These are phyloP conservation scores for Ciconia boyciana DNA, from an alignment of 2,113 vertebrate species.

Conservation along the genomic window DNA sequence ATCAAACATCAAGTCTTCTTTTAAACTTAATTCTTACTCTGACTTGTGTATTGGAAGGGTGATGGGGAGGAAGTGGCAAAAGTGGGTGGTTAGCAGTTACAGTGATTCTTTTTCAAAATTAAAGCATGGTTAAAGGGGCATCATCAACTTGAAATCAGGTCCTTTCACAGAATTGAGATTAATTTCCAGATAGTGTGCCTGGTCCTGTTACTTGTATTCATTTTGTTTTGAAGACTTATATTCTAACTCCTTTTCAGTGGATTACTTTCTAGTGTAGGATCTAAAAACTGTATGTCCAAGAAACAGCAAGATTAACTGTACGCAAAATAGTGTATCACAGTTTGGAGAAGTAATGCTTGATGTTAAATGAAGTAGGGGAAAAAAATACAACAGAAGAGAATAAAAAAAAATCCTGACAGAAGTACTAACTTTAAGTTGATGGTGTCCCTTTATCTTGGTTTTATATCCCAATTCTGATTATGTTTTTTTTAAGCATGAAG, in stretches of 20 bases:
- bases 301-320: not conserved
- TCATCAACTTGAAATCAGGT: slow-evolving; percentile 50
- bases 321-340: not conserved
- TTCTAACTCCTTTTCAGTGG: not conserved
- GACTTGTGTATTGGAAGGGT: slow-evolving; percentile 26
- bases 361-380: not conserved
- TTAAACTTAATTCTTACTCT: slow-evolving; percentile 4
- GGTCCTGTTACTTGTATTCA: not conserved
- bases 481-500: not conserved
- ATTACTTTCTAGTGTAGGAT: not conserved
- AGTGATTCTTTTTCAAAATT: not conserved
- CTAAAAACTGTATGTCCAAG: not conserved
- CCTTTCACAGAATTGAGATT: not conserved
- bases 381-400: not conserved
- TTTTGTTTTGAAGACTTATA: not conserved
- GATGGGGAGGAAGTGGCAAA: slow-evolving; percentile 24
- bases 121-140: slow-evolving; percentile 29
- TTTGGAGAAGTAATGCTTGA: not conserved
- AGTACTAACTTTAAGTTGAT: slow-evolving; percentile 38
- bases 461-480: not conserved
- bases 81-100: slow-evolving; percentile 12
- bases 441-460: slow-evolving; percentile 56
- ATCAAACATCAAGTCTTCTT: slow-evolving; percentile 27
- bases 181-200: not conserved
- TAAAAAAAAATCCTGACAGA: not conserved